Conservation (phyloP, 2,113 vertebrate genomes). For the Lamprotornis superbus region DNA sequence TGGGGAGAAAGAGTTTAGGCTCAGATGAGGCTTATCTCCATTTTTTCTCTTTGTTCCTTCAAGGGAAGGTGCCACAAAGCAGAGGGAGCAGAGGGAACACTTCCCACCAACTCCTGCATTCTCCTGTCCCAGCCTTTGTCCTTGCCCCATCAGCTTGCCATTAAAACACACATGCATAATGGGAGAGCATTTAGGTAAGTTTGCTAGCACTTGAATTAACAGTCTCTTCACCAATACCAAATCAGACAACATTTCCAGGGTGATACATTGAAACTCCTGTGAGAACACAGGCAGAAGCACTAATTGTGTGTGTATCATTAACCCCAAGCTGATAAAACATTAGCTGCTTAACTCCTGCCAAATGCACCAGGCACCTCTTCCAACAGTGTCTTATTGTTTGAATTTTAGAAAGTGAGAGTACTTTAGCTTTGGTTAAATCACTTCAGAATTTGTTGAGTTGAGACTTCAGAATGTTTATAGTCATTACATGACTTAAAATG, state of each 20-base stretch:
- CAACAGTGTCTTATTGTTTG: background rate
- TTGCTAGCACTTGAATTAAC: background rate
- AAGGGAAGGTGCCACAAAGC: background rate
- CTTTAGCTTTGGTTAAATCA: background rate
- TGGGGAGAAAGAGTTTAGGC: background rate
- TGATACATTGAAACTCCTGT: background rate
- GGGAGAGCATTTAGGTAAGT: background rate
- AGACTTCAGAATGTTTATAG: background rate
- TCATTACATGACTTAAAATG: background rate
- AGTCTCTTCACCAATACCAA: background rate
- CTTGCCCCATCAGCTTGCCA: background rate
- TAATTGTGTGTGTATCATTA: conserved; percentile 19
- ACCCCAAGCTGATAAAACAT: conserved; percentile 46
- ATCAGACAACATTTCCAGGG: background rate
- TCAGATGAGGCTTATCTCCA: background rate
- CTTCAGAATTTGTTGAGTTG: background rate
- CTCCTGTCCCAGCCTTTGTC: background rate
- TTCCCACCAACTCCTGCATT: background rate
- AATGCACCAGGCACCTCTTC: background rate
- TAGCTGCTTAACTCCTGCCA: conserved; percentile 28
- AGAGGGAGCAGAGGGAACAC: background rate
- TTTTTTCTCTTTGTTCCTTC: background rate
- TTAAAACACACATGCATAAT: background rate
- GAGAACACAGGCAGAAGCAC: conserved; percentile 1
- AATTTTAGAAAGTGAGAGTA: background rate